These are phyloP conservation scores for Diadema setosum DNA, from an alignment of 35 echinoderm and acorn worm species.

Conservation along the genomic window DNA sequence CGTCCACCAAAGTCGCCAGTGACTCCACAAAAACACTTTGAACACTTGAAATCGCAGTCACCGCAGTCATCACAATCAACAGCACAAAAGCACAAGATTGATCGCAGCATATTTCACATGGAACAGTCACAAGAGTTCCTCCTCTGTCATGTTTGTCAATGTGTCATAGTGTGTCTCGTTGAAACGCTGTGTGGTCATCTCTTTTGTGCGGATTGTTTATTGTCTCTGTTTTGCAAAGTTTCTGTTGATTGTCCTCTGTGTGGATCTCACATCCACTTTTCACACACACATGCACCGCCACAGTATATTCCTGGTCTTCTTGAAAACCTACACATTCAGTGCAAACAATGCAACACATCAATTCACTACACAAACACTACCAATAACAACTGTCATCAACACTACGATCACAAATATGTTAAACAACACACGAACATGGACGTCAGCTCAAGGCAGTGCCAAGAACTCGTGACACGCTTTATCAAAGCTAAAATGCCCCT, in stretches of 20 bases:
- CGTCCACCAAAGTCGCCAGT: neutral
- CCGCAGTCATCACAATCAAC: neutral
- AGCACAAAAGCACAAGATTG: neutral
- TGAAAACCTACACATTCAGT: neutral
- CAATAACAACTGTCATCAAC: neutral
- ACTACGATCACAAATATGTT: neutral
- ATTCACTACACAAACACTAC: neutral
- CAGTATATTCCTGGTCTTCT: neutral
- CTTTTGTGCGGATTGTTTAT: neutral
- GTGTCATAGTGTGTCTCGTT: neutral
- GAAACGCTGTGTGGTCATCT: neutral
- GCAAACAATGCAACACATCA: neutral
- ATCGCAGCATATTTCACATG: neutral
- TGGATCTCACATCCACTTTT: neutral
- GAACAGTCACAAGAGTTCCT: neutral
- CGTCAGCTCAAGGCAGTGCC: neutral
- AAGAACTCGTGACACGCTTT: neutral
- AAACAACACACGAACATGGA: neutral
- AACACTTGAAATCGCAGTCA: neutral
- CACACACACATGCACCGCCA: neutral
- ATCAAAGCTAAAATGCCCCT: neutral
- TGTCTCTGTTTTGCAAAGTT: neutral
- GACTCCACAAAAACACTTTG: neutral
- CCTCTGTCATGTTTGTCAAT: neutral
- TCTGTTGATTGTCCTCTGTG: neutral